Evolutionary conservation across 1,140 invertebrate species (phyloP).

Genomic region (Metaphire vulgaris): DNA sequence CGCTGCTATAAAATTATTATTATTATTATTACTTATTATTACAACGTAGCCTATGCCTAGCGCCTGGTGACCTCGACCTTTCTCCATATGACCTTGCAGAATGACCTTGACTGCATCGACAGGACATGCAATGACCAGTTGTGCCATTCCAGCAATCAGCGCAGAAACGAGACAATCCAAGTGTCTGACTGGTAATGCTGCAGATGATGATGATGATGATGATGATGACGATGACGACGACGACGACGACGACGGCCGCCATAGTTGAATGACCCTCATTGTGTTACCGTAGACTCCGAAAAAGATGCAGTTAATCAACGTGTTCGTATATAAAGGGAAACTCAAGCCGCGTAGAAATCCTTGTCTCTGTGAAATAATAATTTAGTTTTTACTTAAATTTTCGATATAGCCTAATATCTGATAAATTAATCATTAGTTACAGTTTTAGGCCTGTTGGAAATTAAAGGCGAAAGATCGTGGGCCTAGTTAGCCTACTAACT

Average conservation of each 20-base stretch:
- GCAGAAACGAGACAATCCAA: constrained; percentile 56
- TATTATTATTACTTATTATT: too few relatives aligned
- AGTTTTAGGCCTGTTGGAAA: too few relatives aligned
- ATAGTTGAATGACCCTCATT: constrained; percentile 47
- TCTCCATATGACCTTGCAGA: constrained; percentile 58
- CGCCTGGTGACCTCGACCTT: not conserved
- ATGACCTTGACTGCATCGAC: constrained; percentile 67
- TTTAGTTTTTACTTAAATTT: too few relatives aligned
- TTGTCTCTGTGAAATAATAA: constrained; percentile 53
- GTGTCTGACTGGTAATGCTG: too few relatives aligned
- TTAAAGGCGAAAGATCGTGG: too few relatives aligned
- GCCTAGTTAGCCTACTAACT: too few relatives aligned
- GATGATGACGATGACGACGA: not conserved
- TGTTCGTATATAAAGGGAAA: constrained; percentile 62
- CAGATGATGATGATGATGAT: too few relatives aligned
- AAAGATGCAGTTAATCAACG: constrained; percentile 64
- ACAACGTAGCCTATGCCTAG: not conserved
- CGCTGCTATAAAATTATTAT: too few relatives aligned
- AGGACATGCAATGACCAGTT: constrained; percentile 61
- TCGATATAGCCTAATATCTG: too few relatives aligned
- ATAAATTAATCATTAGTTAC: too few relatives aligned
- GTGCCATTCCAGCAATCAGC: constrained; percentile 58
- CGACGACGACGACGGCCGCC: constrained; percentile 25
- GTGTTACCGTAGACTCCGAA: constrained; percentile 65
- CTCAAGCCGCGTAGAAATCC: constrained; percentile 68